Evolutionary conservation across 2,888 invertebrate species (phyloP).

Genomic region (Sepiola atlantica): DNA sequence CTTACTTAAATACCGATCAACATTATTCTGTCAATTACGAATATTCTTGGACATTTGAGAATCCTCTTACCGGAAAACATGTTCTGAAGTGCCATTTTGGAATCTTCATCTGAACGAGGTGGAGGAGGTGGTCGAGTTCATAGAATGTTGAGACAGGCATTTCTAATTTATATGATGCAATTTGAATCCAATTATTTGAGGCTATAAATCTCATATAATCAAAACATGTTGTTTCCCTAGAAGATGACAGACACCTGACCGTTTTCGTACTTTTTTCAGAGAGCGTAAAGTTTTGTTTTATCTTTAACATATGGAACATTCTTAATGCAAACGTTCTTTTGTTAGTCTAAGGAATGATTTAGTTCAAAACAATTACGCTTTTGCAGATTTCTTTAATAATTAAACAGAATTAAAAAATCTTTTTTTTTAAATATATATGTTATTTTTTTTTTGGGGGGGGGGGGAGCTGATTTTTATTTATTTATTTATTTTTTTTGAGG

Average conservation of each 20-base stretch:
- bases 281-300: not conserved
- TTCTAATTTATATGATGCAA: not conserved
- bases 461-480: too few relatives aligned
- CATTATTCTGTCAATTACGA: not conserved
- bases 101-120: not conserved
- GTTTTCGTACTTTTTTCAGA: not conserved
- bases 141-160: not conserved
- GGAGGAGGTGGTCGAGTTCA: not conserved
- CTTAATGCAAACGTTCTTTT: too few relatives aligned
- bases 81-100: not conserved
- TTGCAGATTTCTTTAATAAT: not conserved
- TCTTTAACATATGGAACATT: not conserved
- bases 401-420: not conserved
- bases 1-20: not conserved
- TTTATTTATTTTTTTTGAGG: too few relatives aligned
- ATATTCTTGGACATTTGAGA: not conserved
- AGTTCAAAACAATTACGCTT: too few relatives aligned
- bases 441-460: too few relatives aligned
- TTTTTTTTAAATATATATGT: not conserved
- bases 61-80: not conserved
- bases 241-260: not conserved
- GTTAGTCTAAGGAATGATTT: too few relatives aligned
- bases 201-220: not conserved
- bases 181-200: not conserved
- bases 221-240: not conserved